phyloP scores from a whole-genome alignment of 2,888 invertebrate genomes.

The Xestia sexstrigata region DNA sequence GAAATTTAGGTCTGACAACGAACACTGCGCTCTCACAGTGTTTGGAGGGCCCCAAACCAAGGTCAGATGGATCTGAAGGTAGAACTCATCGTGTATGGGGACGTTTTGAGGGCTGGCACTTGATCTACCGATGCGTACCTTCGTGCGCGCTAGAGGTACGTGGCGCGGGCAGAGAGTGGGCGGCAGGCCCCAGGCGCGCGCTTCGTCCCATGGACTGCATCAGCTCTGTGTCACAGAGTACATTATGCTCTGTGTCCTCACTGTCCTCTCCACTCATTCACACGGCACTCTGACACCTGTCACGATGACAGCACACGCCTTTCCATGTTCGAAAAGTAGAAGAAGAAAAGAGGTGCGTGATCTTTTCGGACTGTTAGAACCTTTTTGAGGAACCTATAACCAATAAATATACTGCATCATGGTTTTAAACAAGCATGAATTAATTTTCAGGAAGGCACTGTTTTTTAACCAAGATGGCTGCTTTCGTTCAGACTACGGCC shows the following conservation, averaged over 20 bases:
- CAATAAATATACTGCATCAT: neutral
- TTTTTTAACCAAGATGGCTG: too few species aligned
- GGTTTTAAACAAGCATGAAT: neutral
- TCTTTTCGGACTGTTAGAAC: neutral
- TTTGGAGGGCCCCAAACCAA: neutral
- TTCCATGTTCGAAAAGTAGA: constrained; percentile 51
- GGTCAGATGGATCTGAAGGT: neutral
- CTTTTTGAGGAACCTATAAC: neutral
- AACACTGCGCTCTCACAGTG: neutral
- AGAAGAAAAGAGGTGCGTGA: constrained; percentile 14
- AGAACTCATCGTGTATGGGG: neutral
- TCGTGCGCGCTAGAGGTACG: constrained; percentile 1
- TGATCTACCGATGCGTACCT: constrained; percentile 13
- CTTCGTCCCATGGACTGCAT: constrained; percentile 50
- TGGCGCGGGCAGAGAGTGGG: constrained; percentile 30
- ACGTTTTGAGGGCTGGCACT: neutral
- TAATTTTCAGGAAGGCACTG: neutral
- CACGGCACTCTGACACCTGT: constrained; percentile 21
- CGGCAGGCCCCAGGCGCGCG: constrained; percentile 47
- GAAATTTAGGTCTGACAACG: neutral
- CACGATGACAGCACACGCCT: constrained; percentile 3
- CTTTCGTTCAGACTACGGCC: neutral
- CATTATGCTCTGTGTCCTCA: constrained; percentile 20
- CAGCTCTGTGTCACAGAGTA: constrained; percentile 23
- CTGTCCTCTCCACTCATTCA: constrained; percentile 29